phyloP scores from a whole-genome alignment of 2,113 vertebrate species.

The Myotis davidii region DNA sequence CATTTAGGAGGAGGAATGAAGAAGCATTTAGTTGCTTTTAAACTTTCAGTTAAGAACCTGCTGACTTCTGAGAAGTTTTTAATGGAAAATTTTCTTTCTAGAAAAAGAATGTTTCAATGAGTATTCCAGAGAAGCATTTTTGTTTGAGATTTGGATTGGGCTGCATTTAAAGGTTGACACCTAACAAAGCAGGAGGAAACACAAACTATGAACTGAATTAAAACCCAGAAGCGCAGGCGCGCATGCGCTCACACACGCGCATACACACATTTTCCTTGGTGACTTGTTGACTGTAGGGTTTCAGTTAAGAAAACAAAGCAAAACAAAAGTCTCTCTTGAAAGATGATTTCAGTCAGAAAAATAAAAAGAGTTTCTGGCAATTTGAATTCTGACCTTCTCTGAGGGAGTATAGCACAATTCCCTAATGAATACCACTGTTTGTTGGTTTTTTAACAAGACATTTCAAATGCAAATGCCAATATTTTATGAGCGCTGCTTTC shows the following conservation, averaged over 20 bases:
- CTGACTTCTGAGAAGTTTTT: slow-evolving; percentile 12
- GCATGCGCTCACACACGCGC: rapidly evolving
- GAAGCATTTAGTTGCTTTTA: neutral
- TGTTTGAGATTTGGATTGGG: neutral
- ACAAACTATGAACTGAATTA: neutral
- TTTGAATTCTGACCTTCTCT: slow-evolving; percentile 40
- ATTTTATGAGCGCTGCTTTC: slow-evolving; percentile 44
- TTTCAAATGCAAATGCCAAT: slow-evolving; percentile 65
- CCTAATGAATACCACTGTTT: neutral
- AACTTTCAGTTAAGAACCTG: neutral
- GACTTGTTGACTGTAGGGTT: neutral
- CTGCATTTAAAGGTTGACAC: neutral
- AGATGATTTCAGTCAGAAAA: slow-evolving; percentile 53
- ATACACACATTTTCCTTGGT: neutral
- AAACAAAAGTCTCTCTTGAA: slow-evolving; percentile 10
- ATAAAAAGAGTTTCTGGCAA: slow-evolving; percentile 13
- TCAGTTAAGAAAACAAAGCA: slow-evolving; percentile 42
- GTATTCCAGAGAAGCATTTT: neutral
- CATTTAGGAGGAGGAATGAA: neutral
- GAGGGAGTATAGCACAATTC: slow-evolving; percentile 29
- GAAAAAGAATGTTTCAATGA: neutral
- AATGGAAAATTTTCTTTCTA: slow-evolving; percentile 1
- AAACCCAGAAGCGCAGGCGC: neutral
- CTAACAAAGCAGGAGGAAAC: slow-evolving; percentile 15
- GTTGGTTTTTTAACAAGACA: slow-evolving; percentile 29